These are phyloP conservation scores for Heloderma charlesbogerti DNA, from an alignment of 2,113 vertebrate species.

Conservation along the genomic window DNA sequence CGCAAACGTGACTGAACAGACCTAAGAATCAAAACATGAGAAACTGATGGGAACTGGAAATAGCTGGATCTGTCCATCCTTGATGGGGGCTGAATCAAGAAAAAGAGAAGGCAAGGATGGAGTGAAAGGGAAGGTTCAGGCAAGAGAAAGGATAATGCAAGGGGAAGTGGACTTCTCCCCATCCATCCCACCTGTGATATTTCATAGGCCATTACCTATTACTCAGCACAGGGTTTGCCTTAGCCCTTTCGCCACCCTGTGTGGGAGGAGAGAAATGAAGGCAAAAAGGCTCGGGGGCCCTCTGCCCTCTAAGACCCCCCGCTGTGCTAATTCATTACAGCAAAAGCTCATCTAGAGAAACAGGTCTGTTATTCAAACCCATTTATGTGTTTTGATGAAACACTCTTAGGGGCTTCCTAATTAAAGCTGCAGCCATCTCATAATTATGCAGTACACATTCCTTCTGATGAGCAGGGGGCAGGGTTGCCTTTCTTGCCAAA, in stretches of 20 bases:
- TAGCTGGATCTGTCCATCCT: background rate
- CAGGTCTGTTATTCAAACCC: background rate
- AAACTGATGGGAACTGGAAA: background rate
- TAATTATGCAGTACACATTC: background rate
- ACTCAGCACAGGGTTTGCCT: background rate
- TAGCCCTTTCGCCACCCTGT: background rate
- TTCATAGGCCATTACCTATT: background rate
- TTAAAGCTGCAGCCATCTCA: conserved; percentile 3
- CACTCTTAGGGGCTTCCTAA: background rate
- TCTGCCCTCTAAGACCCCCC: background rate
- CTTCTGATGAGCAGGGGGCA: background rate
- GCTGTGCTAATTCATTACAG: background rate
- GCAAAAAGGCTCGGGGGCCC: background rate
- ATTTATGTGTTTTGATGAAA: background rate
- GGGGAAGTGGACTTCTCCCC: background rate
- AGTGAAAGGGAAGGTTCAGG: background rate
- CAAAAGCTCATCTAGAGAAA: background rate
- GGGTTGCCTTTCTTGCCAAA: background rate
- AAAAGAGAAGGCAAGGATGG: background rate
- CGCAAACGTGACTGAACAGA: background rate
- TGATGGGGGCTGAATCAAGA: background rate
- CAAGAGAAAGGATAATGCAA: background rate
- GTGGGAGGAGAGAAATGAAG: background rate
- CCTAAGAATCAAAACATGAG: background rate
- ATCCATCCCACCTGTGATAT: background rate